Evolutionary conservation across 2,797 vertebrate genomes (phyloP).

Genomic region (Cossypha caffra): DNA sequence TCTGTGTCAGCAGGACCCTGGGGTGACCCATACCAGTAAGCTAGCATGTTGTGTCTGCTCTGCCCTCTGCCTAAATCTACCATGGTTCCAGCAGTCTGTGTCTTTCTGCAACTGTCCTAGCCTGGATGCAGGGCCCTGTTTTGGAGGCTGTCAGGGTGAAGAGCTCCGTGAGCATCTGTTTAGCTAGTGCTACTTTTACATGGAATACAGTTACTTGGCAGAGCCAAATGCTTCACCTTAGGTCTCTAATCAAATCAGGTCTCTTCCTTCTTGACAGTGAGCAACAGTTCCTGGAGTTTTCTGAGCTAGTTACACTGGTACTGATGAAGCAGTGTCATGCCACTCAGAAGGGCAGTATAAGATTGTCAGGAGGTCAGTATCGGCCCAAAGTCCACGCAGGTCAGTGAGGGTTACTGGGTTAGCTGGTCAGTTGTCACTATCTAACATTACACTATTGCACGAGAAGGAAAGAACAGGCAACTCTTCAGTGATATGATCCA

Average conservation of each 20-base stretch:
- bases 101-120: neutral
- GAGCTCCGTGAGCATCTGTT: neutral
- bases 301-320: neutral
- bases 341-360: neutral
- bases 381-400: neutral
- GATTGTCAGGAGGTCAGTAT: neutral
- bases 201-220: neutral
- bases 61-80: neutral
- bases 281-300: neutral
- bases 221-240: neutral
- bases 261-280: neutral
- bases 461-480: neutral
- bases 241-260: neutral
- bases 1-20: neutral
- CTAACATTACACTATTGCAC: neutral
- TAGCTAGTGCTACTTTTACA: neutral
- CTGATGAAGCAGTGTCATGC: neutral
- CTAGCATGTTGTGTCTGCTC: neutral
- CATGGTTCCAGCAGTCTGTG: neutral
- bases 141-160: neutral
- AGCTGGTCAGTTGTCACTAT: neutral
- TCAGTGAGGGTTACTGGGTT: neutral
- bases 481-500: neutral
- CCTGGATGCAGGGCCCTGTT: accelerated
- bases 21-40: neutral